Evolutionary conservation across 2,888 invertebrate genomes (phyloP).

Genomic region (Galerucella calmariensis): DNA sequence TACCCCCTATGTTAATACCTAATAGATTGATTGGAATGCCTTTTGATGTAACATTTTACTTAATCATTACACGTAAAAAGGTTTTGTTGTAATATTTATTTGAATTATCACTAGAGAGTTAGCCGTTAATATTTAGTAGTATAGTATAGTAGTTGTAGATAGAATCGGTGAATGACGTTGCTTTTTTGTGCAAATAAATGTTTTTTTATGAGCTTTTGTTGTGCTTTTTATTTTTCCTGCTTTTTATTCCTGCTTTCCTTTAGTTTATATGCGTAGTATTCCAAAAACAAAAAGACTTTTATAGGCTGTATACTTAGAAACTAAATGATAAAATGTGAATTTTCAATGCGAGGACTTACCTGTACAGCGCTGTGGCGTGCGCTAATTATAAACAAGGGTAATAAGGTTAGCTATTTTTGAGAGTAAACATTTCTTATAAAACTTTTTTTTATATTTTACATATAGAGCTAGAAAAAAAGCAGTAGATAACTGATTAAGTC

Average conservation of each 20-base stretch:
- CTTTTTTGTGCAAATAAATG: conserved; percentile 40
- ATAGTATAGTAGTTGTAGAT: not conserved
- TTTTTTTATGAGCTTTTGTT: conserved; percentile 35
- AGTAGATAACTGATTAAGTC: no score
- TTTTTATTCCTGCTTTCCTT: not conserved
- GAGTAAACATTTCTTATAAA: no score
- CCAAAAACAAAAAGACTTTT: not conserved
- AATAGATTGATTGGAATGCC: conserved; percentile 27
- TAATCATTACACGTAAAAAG: conserved; percentile 22
- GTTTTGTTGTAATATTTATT: conserved; percentile 26
- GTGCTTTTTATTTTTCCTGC: conserved; percentile 35
- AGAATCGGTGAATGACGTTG: conserved; percentile 23
- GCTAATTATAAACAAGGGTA: no score
- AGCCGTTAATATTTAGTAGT: conserved; percentile 10
- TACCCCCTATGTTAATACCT: conserved; percentile 9
- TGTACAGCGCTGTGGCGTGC: no score
- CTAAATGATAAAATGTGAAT: no score
- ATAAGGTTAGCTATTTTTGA: no score
- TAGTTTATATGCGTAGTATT: not conserved
- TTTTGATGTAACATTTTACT: conserved; percentile 28
- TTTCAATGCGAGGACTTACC: no score
- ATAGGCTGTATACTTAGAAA: not conserved
- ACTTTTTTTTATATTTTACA: no score
- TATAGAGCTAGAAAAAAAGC: no score
- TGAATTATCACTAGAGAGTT: conserved; percentile 17